Evolutionary conservation across 2,113 vertebrate genomes (phyloP), one percentile per base, ranked within the genome.

Genomic region (Geococcyx californianus): DNA sequence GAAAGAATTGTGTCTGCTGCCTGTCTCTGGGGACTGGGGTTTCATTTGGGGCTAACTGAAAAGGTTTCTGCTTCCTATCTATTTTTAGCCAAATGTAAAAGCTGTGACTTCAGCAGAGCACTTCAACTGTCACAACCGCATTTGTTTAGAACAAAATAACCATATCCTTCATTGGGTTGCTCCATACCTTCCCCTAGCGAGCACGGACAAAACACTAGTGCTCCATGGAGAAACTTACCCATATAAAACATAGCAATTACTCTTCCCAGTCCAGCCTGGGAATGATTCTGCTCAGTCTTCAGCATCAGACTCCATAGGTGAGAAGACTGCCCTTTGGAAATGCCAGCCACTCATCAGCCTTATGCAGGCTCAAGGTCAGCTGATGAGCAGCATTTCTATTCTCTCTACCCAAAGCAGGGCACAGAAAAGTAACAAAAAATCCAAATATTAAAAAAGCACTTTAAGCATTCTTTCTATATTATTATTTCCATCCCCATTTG

Each of bases 141-240:
- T 21, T n/a, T 33, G 12, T 58, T 86, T 7, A 25, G 76, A 92
- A 33, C 49, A 56, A 17, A 25, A 31, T 0, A 2, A 31, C 13
- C 0, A 0, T 4, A 21, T 16, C 60, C 51, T 60, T 72, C 56
- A 7, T 1, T 17, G 47, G 13, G 60, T 36, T 5, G 1, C 44
- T 64, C 38, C 0, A 0, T 24, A 36, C 24, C 23, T 74, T 16
- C 0, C 0, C 18, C 14, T 0, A 0, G 42, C 33, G 31, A 42
- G 5, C 3, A 77, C 0, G 0, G 62, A 42, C 14, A 60, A n/a
- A 81, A 63, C 24, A 18, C 8, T 8, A 45, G 20, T 26, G 34
- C 16, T 82, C 45, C 70, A 29, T 4, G 21, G 26, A 62, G 34
- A 63, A 63, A 81, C 34, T 33, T 73, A 19, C 89, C 51, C 25